Base-by-base conservation (phyloP, 2,888 invertebrate species). In the Pollenia labialis region DNA sequence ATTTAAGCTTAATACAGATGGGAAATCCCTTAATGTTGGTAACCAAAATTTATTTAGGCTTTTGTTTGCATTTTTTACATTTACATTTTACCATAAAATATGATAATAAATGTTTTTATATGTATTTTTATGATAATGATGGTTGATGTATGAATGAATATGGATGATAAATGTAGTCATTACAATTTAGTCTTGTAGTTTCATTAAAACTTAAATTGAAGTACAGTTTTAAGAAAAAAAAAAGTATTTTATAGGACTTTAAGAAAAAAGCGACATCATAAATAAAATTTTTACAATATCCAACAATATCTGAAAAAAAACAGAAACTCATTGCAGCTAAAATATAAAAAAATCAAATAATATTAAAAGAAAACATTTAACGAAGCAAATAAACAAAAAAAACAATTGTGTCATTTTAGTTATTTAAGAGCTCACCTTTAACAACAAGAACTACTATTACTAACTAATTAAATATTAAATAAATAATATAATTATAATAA, bases 391-490 rank as follows among this genome's bases (percentile, higher is more conserved):
- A 18, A 76, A 66, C 54, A 42, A 77, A 23, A 23, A 23, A 81
- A 79, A 46, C 71, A 82, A 81, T 81, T 83, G 85, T 88, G 87
- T 85, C 85, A 85, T 85, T 85, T 88, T 88, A 85, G 85, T 83
- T 83, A 68, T 83, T 71, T 85, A 88, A 85, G 83, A 76, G 80
- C 79, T 83, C 80, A 88, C 81, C 83, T 83, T 74, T 81, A 85
- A 81, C 52, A 85, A 75, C 75, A 58, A 74, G 40, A 77, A 81
- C 50, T 68, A 87, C 80, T 87, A 83, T 32, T 80, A 82, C 69
- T 76, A 75, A 84, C 44, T 83, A 79, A 69, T 76, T 83, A 66
- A 54, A 76, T 60, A 84, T 77, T 58, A 56, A 76, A 76, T 64
- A 82, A 75, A 69, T 74, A 74, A 66, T 74, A 86, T 56, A 83